These are phyloP conservation scores for Florisuga fusca DNA, from an alignment of 2,797 vertebrate genomes.

Conservation along the genomic window DNA sequence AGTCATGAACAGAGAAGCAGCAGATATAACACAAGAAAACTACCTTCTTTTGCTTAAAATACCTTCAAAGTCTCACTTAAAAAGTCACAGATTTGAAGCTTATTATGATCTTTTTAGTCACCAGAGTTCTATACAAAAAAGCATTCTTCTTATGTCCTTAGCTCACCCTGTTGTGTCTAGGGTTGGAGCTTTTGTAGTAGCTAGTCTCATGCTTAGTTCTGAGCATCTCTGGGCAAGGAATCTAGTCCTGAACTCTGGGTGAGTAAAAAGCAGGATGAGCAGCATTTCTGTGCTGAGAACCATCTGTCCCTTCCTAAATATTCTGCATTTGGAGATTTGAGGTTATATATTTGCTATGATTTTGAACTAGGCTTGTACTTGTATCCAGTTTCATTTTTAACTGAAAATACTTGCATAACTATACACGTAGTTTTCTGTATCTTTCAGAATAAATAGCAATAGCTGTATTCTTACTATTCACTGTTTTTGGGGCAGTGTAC, in stretches of 20 bases:
- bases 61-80: slow-evolving; percentile 4
- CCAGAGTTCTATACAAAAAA: slow-evolving; percentile 30
- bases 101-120: slow-evolving; percentile 8
- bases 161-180: slow-evolving; percentile 53
- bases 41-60: neutral
- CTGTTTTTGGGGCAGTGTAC: neutral
- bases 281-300: neutral
- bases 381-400: neutral
- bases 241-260: neutral
- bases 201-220: slow-evolving; percentile 6
- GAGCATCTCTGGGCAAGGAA: slow-evolving; percentile 24
- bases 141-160: slow-evolving; percentile 47
- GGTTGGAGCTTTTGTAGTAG: slow-evolving; percentile 62
- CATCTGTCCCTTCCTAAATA: neutral
- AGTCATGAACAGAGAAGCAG: neutral
- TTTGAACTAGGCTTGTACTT: neutral
- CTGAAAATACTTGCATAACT: neutral
- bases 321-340: neutral
- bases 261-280: neutral
- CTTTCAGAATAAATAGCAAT: neutral
- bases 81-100: neutral
- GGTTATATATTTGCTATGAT: neutral
- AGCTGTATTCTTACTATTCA: neutral
- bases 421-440: neutral
- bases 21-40: neutral